Percentiles rank a stretch among this genome's conserved stretches.
Evolutionary conservation across 2,888 invertebrate species (phyloP).

Genomic region (Disparrhopalites patrizii): DNA sequence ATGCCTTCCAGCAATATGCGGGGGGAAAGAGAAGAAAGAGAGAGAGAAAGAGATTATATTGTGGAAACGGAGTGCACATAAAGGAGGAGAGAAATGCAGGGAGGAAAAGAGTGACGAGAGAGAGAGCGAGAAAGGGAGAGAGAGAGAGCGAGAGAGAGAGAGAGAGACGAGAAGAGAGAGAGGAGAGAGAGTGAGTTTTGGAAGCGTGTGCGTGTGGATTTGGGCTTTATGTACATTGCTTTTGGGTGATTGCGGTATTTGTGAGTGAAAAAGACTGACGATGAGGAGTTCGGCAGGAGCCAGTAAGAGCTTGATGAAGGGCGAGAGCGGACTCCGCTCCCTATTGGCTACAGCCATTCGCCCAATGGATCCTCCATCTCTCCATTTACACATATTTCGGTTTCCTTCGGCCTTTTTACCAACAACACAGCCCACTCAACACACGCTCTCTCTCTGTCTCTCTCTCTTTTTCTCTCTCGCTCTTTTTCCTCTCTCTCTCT

Average conservation of each 20-base stretch:
- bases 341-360: constrained; percentile 25
- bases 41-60: too few relatives aligned
- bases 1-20: too few relatives aligned
- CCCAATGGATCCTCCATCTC: constrained; percentile 26
- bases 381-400: constrained; percentile 19
- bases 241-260: constrained; percentile 1
- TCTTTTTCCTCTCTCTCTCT: background rate
- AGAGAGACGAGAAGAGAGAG: background rate
- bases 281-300: too few relatives aligned
- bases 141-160: background rate
- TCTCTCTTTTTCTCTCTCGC: too few relatives aligned
- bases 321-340: constrained; percentile 14
- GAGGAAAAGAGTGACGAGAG: too few relatives aligned
- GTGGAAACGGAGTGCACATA: too few relatives aligned
- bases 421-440: background rate
- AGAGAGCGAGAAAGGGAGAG: background rate
- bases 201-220: background rate
- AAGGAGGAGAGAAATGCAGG: too few relatives aligned
- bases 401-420: constrained; percentile 5
- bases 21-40: too few relatives aligned
- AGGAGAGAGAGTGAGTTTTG: background rate
- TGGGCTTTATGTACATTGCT: background rate
- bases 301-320: background rate
- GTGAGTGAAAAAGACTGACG: background rate
- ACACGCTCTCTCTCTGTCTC: background rate